Conservation (phyloP, 2,797 vertebrate genomes). For the Melanotaenia trifasciata region DNA sequence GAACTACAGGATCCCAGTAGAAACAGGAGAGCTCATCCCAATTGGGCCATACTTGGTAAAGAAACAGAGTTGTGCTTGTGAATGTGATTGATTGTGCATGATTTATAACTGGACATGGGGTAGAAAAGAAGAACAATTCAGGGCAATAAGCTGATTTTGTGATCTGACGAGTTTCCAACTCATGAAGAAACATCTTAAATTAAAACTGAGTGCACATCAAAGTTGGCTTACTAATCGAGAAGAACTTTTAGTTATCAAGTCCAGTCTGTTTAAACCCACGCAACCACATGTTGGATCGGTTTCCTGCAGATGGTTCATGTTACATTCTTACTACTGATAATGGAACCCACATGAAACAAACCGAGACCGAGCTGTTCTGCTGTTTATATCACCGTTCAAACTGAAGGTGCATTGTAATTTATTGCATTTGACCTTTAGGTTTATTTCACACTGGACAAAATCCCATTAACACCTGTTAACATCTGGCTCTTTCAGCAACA, state of each 20-base stretch:
- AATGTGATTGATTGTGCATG: slow-evolving; percentile 38
- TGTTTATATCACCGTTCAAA: background rate
- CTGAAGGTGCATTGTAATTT: background rate
- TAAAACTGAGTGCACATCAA: background rate
- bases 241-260: slow-evolving; percentile 4
- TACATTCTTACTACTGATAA: background rate
- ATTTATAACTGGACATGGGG: background rate
- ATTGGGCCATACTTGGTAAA: slow-evolving; percentile 85
- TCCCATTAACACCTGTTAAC: background rate
- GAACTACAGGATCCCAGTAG: slow-evolving; percentile 81
- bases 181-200: background rate
- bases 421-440: background rate
- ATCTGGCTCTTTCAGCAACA: background rate
- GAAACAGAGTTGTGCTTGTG: slow-evolving; percentile 36
- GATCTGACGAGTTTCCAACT: too few species aligned
- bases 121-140: background rate
- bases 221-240: background rate
- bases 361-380: background rate
- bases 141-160: background rate
- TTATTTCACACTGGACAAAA: background rate
- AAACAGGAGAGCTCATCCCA: slow-evolving; percentile 86
- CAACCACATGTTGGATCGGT: background rate
- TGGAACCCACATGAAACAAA: background rate
- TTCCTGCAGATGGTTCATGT: background rate
- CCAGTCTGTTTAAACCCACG: background rate